phyloP scores from a whole-genome alignment of 2,113 vertebrate genomes.

The Dinomys branickii region DNA sequence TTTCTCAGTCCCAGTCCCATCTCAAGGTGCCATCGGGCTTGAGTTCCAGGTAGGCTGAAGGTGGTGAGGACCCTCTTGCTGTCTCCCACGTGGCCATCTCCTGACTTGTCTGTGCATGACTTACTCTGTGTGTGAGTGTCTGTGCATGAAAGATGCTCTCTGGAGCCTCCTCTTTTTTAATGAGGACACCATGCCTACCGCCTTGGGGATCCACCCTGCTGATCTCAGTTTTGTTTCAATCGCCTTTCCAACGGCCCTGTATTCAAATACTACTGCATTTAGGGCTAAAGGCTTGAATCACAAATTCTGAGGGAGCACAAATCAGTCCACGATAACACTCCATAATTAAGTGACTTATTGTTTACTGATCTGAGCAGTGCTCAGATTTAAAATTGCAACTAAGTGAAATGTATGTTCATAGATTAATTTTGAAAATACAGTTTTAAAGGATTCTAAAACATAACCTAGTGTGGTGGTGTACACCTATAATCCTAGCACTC shows the following conservation, averaged over 20 bases:
- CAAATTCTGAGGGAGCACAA: neutral
- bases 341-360: neutral
- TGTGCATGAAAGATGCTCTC: neutral
- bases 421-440: neutral
- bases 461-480: too few species aligned
- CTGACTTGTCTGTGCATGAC: neutral
- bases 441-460: neutral
- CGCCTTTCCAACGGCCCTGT: neutral
- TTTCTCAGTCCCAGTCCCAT: neutral
- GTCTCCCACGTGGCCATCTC: neutral
- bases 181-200: neutral
- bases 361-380: neutral
- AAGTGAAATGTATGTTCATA: neutral
- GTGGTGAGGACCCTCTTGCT: neutral
- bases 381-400: neutral
- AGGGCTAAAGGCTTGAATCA: neutral
- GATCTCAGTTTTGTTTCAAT: neutral
- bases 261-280: neutral
- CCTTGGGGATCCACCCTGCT: neutral
- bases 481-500: too few species aligned
- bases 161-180: neutral
- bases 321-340: neutral
- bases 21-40: fast-evolving
- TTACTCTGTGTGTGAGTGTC: neutral
- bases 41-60: neutral